A percentile compares a stretch with the other conserved stretches of the same genome.
Evolutionary conservation across 2,113 vertebrate genomes (phyloP).

Genomic region (Bujurquina vittata): DNA sequence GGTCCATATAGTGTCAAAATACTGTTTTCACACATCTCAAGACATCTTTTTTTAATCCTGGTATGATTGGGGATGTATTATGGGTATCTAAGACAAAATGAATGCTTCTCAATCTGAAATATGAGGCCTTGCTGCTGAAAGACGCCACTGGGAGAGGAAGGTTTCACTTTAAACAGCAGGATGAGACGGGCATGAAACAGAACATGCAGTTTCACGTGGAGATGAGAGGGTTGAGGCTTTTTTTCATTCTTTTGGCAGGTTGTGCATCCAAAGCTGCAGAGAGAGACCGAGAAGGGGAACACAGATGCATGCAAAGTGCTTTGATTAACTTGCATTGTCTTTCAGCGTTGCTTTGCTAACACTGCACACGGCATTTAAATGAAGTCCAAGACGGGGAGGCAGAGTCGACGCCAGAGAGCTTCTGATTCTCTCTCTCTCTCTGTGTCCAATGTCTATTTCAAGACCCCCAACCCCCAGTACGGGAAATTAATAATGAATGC

Average conservation of each 20-base stretch:
- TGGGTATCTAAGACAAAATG: background rate
- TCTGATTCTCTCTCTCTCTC: conserved; percentile 36
- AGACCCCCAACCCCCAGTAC: conserved; percentile 41
- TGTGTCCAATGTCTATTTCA: conserved; percentile 66
- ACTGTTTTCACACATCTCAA: background rate
- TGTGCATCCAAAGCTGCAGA: conserved; percentile 37
- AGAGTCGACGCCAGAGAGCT: conserved; percentile 34
- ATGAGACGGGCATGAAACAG: conserved; percentile 30
- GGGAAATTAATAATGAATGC: conserved; percentile 77
- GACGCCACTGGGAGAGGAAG: background rate
- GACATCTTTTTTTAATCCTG: background rate
- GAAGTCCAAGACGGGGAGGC: conserved; percentile 34
- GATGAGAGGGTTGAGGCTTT: background rate
- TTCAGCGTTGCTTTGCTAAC: conserved; percentile 32
- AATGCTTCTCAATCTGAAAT: background rate
- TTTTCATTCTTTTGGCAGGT: conserved; percentile 24
- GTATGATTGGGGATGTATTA: background rate
- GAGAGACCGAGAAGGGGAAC: conserved; percentile 15
- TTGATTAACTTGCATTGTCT: conserved; percentile 66
- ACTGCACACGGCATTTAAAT: conserved; percentile 49
- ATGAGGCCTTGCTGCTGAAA: background rate
- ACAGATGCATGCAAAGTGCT: conserved; percentile 45
- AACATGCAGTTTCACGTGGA: conserved; percentile 30
- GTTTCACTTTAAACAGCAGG: conserved; percentile 8
- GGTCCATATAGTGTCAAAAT: background rate